Percentiles rank a stretch among this genome's conserved stretches.
Conservation (phyloP, 2,888 invertebrate genomes). For the Tillus elongatus region DNA sequence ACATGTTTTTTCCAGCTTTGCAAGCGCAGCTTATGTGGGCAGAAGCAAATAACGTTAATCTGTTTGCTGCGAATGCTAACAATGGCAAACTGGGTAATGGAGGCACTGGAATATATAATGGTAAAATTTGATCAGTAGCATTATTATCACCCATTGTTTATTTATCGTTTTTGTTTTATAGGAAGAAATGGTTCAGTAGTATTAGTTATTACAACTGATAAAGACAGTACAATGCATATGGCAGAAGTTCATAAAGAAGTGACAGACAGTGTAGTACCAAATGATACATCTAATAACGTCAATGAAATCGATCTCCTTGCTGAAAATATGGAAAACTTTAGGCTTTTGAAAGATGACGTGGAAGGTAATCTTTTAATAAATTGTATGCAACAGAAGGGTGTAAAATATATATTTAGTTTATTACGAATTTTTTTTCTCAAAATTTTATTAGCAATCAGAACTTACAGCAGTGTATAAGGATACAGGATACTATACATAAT, state of each 20-base stretch:
- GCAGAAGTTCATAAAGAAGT: neutral
- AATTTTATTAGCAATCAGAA: too few species aligned
- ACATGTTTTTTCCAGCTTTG: slow-evolving; percentile 49
- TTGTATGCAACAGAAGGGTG: neutral
- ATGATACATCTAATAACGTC: neutral
- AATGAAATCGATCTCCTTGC: slow-evolving; percentile 24
- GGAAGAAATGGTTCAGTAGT: slow-evolving; percentile 24
- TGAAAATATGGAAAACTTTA: slow-evolving; percentile 37
- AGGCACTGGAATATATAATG: slow-evolving; percentile 67
- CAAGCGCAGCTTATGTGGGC: slow-evolving; percentile 66
- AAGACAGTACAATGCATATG: neutral
- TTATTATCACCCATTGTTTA: neutral
- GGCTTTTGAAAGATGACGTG: slow-evolving; percentile 41
- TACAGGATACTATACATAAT: too few species aligned
- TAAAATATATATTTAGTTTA: too few species aligned
- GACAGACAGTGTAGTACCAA: neutral
- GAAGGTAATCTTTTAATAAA: slow-evolving; percentile 20
- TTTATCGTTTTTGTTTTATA: slow-evolving; percentile 29
- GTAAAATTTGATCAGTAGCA: slow-evolving; percentile 17
- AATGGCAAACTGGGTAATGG: slow-evolving; percentile 51
- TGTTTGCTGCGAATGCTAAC: slow-evolving; percentile 64
- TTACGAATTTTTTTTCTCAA: too few species aligned
- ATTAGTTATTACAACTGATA: slow-evolving; percentile 7
- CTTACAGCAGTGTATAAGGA: too few species aligned
- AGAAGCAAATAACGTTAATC: slow-evolving; percentile 54